phyloP scores from a whole-genome alignment of 2,797 vertebrate genomes.

The Distichodus sexfasciatus region DNA sequence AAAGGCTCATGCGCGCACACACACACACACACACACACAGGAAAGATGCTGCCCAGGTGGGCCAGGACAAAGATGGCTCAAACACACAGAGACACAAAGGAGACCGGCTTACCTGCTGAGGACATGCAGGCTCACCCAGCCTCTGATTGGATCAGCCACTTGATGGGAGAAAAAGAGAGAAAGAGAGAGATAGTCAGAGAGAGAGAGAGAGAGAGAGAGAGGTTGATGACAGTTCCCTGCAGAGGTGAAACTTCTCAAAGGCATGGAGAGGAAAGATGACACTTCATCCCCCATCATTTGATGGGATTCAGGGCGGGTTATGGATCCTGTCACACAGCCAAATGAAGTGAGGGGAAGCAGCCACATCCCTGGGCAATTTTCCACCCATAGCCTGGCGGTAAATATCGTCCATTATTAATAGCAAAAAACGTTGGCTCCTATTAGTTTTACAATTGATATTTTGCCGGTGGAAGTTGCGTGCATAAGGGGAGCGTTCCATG shows the following conservation, averaged over 20 bases:
- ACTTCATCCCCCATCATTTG: slow-evolving; percentile 56
- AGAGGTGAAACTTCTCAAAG: slow-evolving; percentile 56
- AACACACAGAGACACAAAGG: slow-evolving; percentile 31
- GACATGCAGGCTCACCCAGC: slow-evolving; percentile 29
- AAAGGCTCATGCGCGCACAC: not conserved
- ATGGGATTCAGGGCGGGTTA: slow-evolving; percentile 56
- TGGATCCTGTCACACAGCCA: slow-evolving; percentile 58
- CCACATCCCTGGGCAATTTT: slow-evolving; percentile 44
- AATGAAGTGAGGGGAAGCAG: slow-evolving; percentile 51
- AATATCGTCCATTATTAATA: slow-evolving; percentile 59
- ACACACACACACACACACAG: slow-evolving; percentile 4
- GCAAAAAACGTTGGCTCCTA: slow-evolving; percentile 35
- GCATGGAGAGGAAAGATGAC: slow-evolving; percentile 54
- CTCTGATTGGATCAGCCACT: slow-evolving; percentile 47
- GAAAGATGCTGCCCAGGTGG: slow-evolving; percentile 42
- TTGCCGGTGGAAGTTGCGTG: slow-evolving; percentile 21
- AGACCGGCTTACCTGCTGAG: slow-evolving; percentile 50
- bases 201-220: slow-evolving; percentile 23
- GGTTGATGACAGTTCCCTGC: slow-evolving; percentile 57
- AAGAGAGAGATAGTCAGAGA: slow-evolving; percentile 8
- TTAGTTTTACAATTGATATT: slow-evolving; percentile 43
- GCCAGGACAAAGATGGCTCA: slow-evolving; percentile 32
- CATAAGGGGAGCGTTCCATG: not conserved
- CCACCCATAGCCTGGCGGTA: slow-evolving; percentile 43
- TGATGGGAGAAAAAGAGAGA: slow-evolving; percentile 30